Evolutionary conservation across 2,888 invertebrate genomes (phyloP), one percentile per base, ranked within the genome.

Genomic region (Eristalis arbustorum): DNA sequence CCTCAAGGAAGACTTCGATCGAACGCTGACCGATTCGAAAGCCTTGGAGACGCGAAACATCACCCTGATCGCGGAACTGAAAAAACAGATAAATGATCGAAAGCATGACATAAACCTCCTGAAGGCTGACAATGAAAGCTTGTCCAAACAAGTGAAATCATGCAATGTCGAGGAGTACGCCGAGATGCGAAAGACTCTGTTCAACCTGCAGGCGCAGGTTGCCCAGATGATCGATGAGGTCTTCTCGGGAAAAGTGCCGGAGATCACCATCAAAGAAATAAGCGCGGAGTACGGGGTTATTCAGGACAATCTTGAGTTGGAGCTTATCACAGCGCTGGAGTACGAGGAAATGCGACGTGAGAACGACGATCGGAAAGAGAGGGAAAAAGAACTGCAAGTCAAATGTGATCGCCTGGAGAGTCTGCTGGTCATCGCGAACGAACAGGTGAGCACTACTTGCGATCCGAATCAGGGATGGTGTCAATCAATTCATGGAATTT

Each of bases 1-100:
- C 64, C 90, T 93, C 84, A 90, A 90, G 18, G 89, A 90, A 64
- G 93, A 93, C 23, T 92, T 91, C 57, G 92, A 93, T 76, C 75
- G 90, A 31, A 78, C 89, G 61, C 80, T 92, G 3, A 89, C 88
- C 0, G 89, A 89, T 13, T 62, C 83, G 0, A 91, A 91, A 69
- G 84, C 88, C 0, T 89, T 88, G 11, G 91, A 92, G 73, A 79
- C 91, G 37, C 89, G 89, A 1, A 90, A 90, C 31, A 90, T 92
- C 31, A 88, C 89, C 22, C 77, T 90, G 5, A 90, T 90, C 11
- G 89, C 91, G 0, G 88, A 89, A 0, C 74, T 92, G 0, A 89
- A 89, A 37, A 89, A 77, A 3, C 89, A 91, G 76, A 31, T 92
- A 34, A 87, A 90, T n/a, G 88, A 88, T 57, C 82, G 85, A 2